Evolutionary conservation across 2,113 vertebrate species (phyloP).

Genomic region (Steatornis caripensis): DNA sequence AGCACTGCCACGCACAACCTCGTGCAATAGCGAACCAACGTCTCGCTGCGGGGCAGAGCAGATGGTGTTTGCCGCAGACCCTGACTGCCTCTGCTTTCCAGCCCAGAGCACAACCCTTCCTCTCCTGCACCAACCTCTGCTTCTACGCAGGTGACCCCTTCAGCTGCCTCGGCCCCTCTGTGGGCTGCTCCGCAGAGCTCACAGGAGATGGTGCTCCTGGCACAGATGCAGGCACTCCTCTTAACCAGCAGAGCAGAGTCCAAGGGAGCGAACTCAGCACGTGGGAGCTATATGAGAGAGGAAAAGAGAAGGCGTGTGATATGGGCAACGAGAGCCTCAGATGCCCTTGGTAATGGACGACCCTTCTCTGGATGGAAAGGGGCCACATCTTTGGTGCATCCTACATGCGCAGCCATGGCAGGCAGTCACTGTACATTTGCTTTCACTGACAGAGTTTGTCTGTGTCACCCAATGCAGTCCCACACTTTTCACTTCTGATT

Average conservation of each 20-base stretch:
- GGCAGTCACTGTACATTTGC: neutral
- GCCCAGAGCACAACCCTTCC: neutral
- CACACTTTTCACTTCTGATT: neutral
- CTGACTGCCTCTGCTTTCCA: rapidly evolving
- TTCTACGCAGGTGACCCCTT: rapidly evolving
- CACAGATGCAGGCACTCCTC: too few species aligned
- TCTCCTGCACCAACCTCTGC: neutral
- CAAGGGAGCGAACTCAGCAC: neutral
- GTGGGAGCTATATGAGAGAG: neutral
- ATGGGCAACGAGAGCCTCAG: too few species aligned
- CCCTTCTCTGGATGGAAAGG: neutral
- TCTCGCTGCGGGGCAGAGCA: rapidly evolving
- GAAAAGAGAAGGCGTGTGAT: neutral
- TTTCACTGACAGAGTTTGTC: neutral
- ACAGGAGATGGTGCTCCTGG: neutral
- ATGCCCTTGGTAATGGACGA: too few species aligned
- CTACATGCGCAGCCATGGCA: rapidly evolving
- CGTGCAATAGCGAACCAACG: rapidly evolving
- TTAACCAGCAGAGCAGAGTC: neutral
- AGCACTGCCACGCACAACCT: neutral
- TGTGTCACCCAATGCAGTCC: rapidly evolving
- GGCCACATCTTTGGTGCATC: neutral
- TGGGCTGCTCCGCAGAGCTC: rapidly evolving
- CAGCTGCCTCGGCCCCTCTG: rapidly evolving
- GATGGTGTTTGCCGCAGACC: neutral